phyloP scores from a whole-genome alignment of 1,140 invertebrate species.

The Neodiprion virginianus region DNA sequence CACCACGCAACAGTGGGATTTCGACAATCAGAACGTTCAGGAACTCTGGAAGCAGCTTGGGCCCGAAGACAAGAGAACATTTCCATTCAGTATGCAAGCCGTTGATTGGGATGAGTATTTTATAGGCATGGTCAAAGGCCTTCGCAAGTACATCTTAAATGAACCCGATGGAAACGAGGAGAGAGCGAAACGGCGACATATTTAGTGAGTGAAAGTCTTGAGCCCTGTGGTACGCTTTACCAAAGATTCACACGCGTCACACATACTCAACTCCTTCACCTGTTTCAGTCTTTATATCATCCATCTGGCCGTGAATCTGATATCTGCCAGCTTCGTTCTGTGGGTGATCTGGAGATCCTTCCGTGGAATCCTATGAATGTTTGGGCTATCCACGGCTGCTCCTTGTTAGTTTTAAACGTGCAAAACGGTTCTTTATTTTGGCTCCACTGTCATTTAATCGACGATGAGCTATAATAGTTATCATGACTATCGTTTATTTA shows the following conservation, averaged over 20 bases:
- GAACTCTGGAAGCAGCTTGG: slow-evolving; percentile 21
- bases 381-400: too few species aligned
- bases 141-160: not conserved
- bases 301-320: not conserved
- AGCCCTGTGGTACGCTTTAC: not conserved
- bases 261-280: not conserved
- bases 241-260: not conserved
- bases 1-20: slow-evolving; percentile 27
- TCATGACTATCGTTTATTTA: too few species aligned
- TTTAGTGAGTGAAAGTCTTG: not conserved
- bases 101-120: not conserved
- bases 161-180: not conserved
- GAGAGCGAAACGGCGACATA: not conserved
- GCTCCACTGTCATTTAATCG: too few species aligned
- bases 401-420: too few species aligned
- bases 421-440: too few species aligned
- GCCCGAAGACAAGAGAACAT: slow-evolving; percentile 28
- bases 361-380: not conserved
- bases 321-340: not conserved
- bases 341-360: not conserved
- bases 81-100: slow-evolving; percentile 22
- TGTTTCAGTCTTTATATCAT: not conserved
- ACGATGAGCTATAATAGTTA: too few species aligned
- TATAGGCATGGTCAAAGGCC: not conserved
- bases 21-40: slow-evolving; percentile 6